These are phyloP conservation scores for Eristalis pertinax DNA, from an alignment of 2,888 invertebrate genomes.

Conservation along the genomic window DNA sequence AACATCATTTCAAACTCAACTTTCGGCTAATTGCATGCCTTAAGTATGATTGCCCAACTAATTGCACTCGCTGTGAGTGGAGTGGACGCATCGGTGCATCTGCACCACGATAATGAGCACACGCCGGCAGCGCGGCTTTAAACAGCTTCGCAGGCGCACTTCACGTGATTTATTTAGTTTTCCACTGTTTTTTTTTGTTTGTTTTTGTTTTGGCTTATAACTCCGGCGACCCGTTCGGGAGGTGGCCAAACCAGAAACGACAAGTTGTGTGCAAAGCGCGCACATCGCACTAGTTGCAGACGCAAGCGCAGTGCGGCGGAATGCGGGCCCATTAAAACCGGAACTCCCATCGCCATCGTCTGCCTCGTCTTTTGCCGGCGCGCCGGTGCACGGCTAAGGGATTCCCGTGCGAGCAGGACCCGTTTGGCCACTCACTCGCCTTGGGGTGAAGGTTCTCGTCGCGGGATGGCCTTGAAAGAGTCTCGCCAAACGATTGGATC, in stretches of 20 bases:
- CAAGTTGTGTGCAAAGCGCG: slow-evolving; percentile 1
- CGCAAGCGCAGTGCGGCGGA: not conserved
- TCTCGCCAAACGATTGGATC: not conserved
- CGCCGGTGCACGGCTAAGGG: not conserved
- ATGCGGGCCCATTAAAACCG: slow-evolving; percentile 38
- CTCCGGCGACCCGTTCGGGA: not conserved
- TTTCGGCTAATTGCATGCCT: slow-evolving; percentile 37
- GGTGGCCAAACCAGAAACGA: slow-evolving; percentile 30
- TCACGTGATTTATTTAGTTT: slow-evolving; percentile 18
- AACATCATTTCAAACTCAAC: slow-evolving; percentile 4
- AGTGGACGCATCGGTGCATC: slow-evolving; percentile 28
- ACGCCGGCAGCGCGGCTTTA: not conserved
- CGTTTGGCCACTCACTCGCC: not conserved
- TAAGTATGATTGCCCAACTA: slow-evolving; percentile 44
- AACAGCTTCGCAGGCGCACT: not conserved
- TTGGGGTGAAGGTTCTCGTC: slow-evolving; percentile 39
- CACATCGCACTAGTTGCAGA: not conserved
- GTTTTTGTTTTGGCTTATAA: not conserved
- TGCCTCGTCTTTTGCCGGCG: not conserved
- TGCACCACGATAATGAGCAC: slow-evolving; percentile 19
- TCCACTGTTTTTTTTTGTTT: not conserved
- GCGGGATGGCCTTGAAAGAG: slow-evolving; percentile 27
- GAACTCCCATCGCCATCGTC: not conserved
- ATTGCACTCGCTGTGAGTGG: slow-evolving; percentile 29
- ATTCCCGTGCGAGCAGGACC: slow-evolving; percentile 14